These are phyloP conservation scores for Phocoena phocoena DNA, from an alignment of 2,113 vertebrate species.

Conservation along the genomic window DNA sequence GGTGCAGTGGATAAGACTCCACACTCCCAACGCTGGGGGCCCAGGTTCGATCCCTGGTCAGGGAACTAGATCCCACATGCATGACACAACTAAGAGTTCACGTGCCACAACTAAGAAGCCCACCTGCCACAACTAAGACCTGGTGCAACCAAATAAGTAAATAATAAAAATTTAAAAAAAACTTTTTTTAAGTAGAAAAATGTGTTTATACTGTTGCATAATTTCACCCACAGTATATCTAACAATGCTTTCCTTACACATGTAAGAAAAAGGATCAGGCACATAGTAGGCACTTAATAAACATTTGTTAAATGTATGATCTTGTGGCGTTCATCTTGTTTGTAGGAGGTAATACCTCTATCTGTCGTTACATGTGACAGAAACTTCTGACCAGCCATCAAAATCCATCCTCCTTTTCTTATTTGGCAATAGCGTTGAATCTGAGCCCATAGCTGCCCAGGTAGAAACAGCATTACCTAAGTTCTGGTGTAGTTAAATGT, in stretches of 20 bases:
- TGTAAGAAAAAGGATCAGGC: background rate
- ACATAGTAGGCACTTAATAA: slow-evolving; percentile 25
- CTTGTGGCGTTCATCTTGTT: background rate
- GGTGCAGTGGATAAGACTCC: too few relatives aligned
- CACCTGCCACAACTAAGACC: too few relatives aligned
- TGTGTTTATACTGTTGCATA: background rate
- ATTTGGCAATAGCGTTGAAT: background rate
- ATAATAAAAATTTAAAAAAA: too few relatives aligned
- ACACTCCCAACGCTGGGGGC: too few relatives aligned
- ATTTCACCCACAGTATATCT: background rate
- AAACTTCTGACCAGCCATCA: background rate
- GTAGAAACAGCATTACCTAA: background rate
- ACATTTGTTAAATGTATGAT: background rate
- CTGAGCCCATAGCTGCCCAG: background rate
- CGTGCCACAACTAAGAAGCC: too few relatives aligned
- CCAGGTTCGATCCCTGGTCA: too few relatives aligned
- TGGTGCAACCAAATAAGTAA: too few relatives aligned
- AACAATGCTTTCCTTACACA: background rate
- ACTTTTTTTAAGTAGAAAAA: background rate
- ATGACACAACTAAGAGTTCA: too few relatives aligned
- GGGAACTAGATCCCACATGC: too few relatives aligned
- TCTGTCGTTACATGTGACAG: background rate
- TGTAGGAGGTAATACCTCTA: background rate
- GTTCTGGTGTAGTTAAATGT: background rate
- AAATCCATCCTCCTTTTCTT: background rate